phyloP scores from a whole-genome alignment of 2,888 invertebrate species.

The Stenodera caucasica region DNA sequence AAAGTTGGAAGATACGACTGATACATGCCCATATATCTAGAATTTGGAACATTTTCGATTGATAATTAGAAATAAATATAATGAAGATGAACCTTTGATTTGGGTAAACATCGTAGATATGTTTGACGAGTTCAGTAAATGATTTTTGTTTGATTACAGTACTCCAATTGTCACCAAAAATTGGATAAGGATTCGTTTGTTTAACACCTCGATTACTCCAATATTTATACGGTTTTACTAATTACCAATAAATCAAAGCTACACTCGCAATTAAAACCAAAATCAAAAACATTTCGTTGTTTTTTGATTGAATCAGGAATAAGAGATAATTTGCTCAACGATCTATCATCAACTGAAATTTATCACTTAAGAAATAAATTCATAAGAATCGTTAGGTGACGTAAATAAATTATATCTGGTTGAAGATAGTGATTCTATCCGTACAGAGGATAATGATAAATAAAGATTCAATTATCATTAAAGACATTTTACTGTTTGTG shows the following conservation, averaged over 20 bases:
- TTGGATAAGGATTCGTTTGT: conserved; percentile 23
- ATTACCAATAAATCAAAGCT: conserved; percentile 22
- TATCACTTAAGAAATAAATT: too few relatives aligned
- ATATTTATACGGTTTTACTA: conserved; percentile 12
- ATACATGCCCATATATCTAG: conserved; percentile 39
- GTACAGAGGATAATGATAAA: too few relatives aligned
- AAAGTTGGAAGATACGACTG: conserved; percentile 51
- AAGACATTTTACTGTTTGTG: too few relatives aligned
- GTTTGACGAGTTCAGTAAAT: conserved; percentile 19
- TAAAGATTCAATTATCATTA: too few relatives aligned
- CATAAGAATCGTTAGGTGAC: too few relatives aligned
- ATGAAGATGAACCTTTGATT: conserved; percentile 6
- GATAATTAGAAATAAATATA: conserved; percentile 12
- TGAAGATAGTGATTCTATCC: too few relatives aligned
- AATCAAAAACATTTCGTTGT: conserved; percentile 24
- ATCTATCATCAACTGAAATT: too few relatives aligned
- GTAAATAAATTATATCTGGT: too few relatives aligned
- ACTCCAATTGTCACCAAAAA: conserved; percentile 32
- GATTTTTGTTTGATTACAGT: conserved; percentile 23
- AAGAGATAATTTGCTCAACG: too few relatives aligned
- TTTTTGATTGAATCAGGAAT: too few relatives aligned
- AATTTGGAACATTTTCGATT: too few relatives aligned
- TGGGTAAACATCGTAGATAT: conserved; percentile 30
- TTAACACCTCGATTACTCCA: conserved; percentile 29
- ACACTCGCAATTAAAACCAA: conserved; percentile 4